Evolutionary conservation across 2,113 vertebrate genomes (phyloP), one percentile per base, ranked within the genome.

Genomic region (Sorex araneus): DNA sequence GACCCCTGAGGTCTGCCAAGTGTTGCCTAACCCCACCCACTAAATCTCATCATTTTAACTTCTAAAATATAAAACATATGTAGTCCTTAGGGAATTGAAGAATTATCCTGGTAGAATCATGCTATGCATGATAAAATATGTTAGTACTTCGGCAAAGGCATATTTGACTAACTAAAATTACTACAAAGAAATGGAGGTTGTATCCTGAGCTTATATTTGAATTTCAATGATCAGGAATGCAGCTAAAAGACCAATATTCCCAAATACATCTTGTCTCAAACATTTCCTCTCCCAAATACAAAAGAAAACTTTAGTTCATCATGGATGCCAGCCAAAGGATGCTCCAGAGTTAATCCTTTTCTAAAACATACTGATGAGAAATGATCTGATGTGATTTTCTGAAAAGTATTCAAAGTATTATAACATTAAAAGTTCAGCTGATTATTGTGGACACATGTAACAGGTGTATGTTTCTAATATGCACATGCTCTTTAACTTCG

Each of bases 171-270:
- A 6, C 5, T 47, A 64, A 50, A 85, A 54, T 16, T 76, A 80
- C 1, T 32, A 40, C 0, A 54, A 76, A 63, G 21, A 40, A 13
- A 77, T 15, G n/a, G 15, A 45, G n/a, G n/a, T 86, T 76, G 75
- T 2, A 36, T 36, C 8, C 10, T n/a, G 0, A 92, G 40, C 81
- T 86, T 85, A 66, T 27, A 40, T 30, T 74, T 84, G 16, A 66
- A 74, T 78, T 74, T 78, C 34, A 34, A 71, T 45, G 63, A 82
- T 36, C 83, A 92, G 23, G 9, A 70, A 71, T 30, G 83, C 23
- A 27, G 2, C 36, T 87, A 67, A 78, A 19, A 36, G 64, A 60
- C 12, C 77, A 45, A 78, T 8, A 47, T 0, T 36, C 43, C 34
- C 11, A 71, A n/a, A 82, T 27, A 28, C 16, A 0, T 34, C 50